These are phyloP conservation scores for Trachops cirrhosus DNA, from an alignment of 2,797 vertebrate species.

Conservation along the genomic window DNA sequence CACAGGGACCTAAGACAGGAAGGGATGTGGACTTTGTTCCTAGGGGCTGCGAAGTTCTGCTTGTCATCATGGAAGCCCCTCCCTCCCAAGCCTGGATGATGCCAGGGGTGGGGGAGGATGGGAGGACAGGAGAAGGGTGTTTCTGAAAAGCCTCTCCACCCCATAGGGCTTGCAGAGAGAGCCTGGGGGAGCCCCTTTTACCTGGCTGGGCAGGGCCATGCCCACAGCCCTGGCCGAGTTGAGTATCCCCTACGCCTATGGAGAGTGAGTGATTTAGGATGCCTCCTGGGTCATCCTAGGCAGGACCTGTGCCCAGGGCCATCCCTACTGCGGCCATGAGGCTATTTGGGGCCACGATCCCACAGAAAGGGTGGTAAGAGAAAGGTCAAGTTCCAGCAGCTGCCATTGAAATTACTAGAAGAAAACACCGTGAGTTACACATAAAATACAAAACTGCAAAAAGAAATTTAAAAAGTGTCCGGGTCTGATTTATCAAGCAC, in stretches of 20 bases:
- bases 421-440: not conserved
- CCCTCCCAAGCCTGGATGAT: not conserved
- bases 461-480: not conserved
- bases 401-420: not conserved
- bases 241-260: not conserved
- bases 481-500: not conserved
- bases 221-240: not conserved
- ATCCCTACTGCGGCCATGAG: not conserved
- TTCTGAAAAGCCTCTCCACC: not conserved
- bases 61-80: not conserved
- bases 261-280: not conserved
- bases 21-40: not conserved
- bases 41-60: not conserved
- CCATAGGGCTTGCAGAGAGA: not conserved
- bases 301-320: not conserved
- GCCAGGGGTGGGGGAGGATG: not conserved
- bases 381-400: not conserved
- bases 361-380: not conserved
- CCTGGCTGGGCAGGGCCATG: not conserved
- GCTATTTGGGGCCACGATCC: not conserved
- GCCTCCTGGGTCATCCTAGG: not conserved
- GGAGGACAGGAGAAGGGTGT: not conserved
- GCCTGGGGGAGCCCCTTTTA: not conserved
- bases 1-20: not conserved
- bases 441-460: not conserved